phyloP scores from a whole-genome alignment of 2,888 invertebrate species.

The Phragmatobia fuliginosa region DNA sequence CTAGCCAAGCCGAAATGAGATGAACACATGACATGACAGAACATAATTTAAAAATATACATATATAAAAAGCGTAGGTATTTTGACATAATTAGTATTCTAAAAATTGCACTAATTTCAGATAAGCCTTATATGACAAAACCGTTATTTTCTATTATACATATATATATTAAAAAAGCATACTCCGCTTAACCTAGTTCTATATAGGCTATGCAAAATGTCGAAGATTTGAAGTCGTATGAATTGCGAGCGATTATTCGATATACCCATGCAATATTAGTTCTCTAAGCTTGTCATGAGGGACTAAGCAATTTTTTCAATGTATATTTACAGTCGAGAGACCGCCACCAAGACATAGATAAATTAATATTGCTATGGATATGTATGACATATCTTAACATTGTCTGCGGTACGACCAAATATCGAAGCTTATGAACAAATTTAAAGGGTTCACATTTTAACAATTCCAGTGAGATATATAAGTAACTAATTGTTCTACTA shows the following conservation, averaged over 20 bases:
- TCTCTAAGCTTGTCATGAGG: conserved; percentile 64
- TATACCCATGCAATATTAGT: conserved; percentile 85
- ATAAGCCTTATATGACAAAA: neutral
- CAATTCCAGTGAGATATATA: conserved; percentile 40
- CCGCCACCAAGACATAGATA: conserved; percentile 77
- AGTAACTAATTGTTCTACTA: conserved; percentile 36
- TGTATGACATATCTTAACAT: conserved; percentile 73
- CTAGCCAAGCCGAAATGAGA: neutral
- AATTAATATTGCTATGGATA: conserved; percentile 84
- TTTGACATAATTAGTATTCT: neutral
- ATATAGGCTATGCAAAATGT: neutral
- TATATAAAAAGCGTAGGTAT: neutral
- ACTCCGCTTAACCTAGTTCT: neutral
- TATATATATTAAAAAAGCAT: neutral
- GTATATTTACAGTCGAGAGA: conserved; percentile 59
- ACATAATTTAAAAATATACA: neutral
- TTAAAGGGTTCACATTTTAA: conserved; percentile 68
- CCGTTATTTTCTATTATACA: neutral
- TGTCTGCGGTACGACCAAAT: conserved; percentile 75
- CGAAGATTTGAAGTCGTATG: conserved; percentile 42
- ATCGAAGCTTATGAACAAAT: conserved; percentile 70
- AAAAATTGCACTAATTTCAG: neutral
- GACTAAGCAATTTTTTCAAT: conserved; percentile 58
- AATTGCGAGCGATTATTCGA: conserved; percentile 58
- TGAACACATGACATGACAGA: neutral